A percentile compares a stretch with the other conserved stretches of the same genome.
These are phyloP conservation scores for Onychorhynchus coronatus DNA, from an alignment of 2,113 vertebrate species.

Conservation along the genomic window DNA sequence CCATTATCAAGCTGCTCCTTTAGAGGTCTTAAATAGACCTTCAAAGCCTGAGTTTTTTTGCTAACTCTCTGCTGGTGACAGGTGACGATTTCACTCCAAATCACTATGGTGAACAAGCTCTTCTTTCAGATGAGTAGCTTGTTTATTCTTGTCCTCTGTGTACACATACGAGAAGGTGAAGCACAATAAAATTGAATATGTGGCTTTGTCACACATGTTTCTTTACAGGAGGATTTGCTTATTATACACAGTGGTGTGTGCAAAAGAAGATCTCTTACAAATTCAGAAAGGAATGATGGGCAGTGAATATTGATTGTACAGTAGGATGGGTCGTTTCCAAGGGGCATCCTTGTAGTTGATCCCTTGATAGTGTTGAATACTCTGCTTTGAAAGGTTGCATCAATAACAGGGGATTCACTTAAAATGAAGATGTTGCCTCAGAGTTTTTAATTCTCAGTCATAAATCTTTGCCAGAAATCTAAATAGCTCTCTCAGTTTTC, in stretches of 20 bases:
- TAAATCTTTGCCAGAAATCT: slow-evolving; percentile 5
- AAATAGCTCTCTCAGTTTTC: neutral
- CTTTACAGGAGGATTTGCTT: neutral
- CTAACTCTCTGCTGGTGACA: neutral
- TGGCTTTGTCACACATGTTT: neutral
- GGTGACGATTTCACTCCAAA: neutral
- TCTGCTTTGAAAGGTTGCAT: neutral
- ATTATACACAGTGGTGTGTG: neutral
- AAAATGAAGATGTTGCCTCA: neutral
- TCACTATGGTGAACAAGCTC: neutral
- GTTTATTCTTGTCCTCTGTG: neutral
- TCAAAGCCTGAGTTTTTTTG: neutral
- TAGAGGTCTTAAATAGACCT: neutral
- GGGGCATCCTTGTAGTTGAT: neutral
- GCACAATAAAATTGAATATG: neutral
- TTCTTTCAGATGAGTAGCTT: neutral
- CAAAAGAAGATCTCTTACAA: neutral
- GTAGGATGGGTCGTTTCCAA: neutral
- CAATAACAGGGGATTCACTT: neutral
- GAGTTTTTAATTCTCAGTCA: neutral
- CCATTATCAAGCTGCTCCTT: neutral
- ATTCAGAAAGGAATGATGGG: neutral
- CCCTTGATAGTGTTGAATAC: neutral
- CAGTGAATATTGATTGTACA: neutral
- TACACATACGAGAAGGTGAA: neutral